Conservation (phyloP, 2,797 vertebrate genomes). For the Parauchenoglanis ngamensis region DNA sequence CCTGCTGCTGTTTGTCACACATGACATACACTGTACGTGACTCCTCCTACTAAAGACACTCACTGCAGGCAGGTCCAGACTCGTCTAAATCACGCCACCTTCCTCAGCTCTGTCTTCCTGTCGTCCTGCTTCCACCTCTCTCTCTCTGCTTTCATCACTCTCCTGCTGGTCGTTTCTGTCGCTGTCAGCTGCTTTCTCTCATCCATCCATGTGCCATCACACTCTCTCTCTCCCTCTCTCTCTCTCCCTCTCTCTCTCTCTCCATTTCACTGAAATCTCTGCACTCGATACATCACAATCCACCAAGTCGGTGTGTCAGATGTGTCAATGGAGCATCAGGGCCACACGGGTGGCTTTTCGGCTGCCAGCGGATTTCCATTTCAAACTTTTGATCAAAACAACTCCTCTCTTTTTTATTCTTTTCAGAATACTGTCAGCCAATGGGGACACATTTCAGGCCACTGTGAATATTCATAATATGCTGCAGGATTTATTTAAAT, state of each 20-base stretch:
- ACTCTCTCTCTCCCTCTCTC: not conserved
- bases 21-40: not conserved
- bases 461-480: not conserved
- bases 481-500: not conserved
- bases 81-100: conserved; percentile 7
- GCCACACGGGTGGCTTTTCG: conserved; percentile 5
- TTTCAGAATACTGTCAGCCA: conserved; percentile 12
- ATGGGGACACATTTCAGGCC: not conserved
- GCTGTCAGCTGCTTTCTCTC: conserved; percentile 28
- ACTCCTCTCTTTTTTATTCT: not conserved
- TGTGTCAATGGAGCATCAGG: conserved; percentile 18
- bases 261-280: not conserved
- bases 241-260: not conserved
- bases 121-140: conserved; percentile 4
- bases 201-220: conserved; percentile 22
- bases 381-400: conserved; percentile 23
- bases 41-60: not conserved
- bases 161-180: not conserved
- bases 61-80: conserved; percentile 11
- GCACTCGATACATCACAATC: conserved; percentile 27
- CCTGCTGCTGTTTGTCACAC: conserved; percentile 15
- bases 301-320: conserved; percentile 3
- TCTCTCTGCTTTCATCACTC: not conserved
- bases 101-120: conserved; percentile 4
- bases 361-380: conserved; percentile 5